Percentiles rank a stretch among this genome's conserved stretches.
Conservation (phyloP, 2,888 invertebrate species). For the Harpalus rubripes region DNA sequence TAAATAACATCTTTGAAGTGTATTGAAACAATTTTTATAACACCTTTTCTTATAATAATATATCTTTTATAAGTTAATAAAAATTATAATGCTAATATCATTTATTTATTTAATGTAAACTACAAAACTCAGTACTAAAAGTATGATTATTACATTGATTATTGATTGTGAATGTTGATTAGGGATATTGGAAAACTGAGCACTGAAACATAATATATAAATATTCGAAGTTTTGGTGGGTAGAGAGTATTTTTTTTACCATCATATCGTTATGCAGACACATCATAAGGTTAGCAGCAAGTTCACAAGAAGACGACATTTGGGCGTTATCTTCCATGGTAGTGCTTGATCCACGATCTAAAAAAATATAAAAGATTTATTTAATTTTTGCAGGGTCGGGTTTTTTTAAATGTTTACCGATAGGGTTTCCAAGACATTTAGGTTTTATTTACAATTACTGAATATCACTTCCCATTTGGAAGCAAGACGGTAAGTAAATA, state of each 20-base stretch:
- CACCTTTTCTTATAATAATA: conserved; percentile 62
- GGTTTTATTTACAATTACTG: too few relatives aligned
- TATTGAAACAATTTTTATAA: conserved; percentile 53
- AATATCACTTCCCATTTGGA: too few relatives aligned
- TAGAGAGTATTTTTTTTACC: conserved; percentile 49
- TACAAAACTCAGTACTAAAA: conserved; percentile 23
- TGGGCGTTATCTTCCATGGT: conserved; percentile 6
- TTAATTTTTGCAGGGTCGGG: not conserved
- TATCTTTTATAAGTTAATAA: conserved; percentile 65
- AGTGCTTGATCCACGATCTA: conserved; percentile 8
- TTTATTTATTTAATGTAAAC: conserved; percentile 53
- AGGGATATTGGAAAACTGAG: conserved; percentile 72
- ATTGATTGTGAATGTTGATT: conserved; percentile 26
- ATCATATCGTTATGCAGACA: conserved; percentile 64
- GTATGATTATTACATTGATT: conserved; percentile 14
- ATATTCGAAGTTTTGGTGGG: too few relatives aligned
- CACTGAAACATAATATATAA: conserved; percentile 71
- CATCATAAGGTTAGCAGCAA: conserved; percentile 67
- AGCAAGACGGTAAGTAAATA: too few relatives aligned
- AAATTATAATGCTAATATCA: conserved; percentile 36
- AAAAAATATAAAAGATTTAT: conserved; percentile 10
- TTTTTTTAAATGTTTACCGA: too few relatives aligned
- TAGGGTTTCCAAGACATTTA: too few relatives aligned
- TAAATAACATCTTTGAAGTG: conserved; percentile 63
- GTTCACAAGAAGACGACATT: conserved; percentile 58